phyloP scores from a whole-genome alignment of 2,113 vertebrate species.

The Chauna torquata region DNA sequence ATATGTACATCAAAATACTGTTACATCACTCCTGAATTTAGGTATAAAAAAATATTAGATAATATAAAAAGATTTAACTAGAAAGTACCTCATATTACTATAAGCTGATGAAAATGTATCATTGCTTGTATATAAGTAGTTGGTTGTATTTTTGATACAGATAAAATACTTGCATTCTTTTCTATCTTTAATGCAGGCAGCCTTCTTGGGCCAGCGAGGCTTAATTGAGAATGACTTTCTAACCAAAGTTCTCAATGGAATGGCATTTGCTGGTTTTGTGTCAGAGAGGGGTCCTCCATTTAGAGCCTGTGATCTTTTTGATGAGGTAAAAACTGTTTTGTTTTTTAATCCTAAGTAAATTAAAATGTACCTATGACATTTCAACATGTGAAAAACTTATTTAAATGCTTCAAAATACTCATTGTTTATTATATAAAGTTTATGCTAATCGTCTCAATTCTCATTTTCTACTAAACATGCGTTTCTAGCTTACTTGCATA shows the following conservation, averaged over 20 bases:
- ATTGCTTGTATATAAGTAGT: not conserved
- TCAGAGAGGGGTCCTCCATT: conserved; percentile 97
- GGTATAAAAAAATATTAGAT: not conserved
- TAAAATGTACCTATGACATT: not conserved
- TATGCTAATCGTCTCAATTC: not conserved
- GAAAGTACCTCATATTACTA: not conserved
- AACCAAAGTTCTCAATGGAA: conserved; percentile 96
- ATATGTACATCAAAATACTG: not conserved
- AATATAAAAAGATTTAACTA: not conserved
- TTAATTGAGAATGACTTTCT: conserved; percentile 97
- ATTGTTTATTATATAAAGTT: not conserved
- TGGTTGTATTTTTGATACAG: not conserved
- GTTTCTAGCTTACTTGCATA: not conserved
- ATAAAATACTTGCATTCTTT: conserved; percentile 37
- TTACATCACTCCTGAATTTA: not conserved
- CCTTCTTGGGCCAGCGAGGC: conserved; percentile 95
- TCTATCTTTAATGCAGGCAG: conserved; percentile 81
- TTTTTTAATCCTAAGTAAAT: not conserved
- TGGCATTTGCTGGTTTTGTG: conserved; percentile 98
- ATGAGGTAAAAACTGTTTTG: conserved; percentile 84
- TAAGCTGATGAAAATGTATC: not conserved
- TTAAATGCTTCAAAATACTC: not conserved
- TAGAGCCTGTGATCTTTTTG: conserved; percentile 95
- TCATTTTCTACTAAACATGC: not conserved
- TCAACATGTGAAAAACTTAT: not conserved